phyloP scores from a whole-genome alignment of 2,888 invertebrate genomes.

The Dromius quadrimaculatus region DNA sequence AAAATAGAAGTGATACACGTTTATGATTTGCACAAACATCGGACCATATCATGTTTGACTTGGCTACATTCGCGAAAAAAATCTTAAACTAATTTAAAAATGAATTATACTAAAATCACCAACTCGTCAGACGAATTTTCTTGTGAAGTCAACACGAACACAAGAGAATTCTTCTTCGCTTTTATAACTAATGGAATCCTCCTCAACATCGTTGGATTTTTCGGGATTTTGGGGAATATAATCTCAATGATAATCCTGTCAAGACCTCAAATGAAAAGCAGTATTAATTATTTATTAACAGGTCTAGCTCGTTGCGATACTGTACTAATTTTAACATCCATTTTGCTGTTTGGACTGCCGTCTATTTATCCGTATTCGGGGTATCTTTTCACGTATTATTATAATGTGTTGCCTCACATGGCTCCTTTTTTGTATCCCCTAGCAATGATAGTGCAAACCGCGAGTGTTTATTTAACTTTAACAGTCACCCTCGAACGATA shows the following conservation, averaged over 20 bases:
- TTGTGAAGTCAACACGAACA: neutral
- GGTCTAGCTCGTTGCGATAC: constrained; percentile 96
- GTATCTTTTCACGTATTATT: constrained; percentile 81
- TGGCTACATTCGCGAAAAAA: constrained; percentile 45
- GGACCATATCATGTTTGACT: constrained; percentile 34
- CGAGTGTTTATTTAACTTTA: constrained; percentile 91
- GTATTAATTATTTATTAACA: constrained; percentile 93
- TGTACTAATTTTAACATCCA: constrained; percentile 86
- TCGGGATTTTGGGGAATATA: constrained; percentile 90
- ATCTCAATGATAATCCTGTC: constrained; percentile 92
- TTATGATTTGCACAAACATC: neutral
- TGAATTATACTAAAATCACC: neutral
- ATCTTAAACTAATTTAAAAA: neutral
- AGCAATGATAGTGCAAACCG: constrained; percentile 90
- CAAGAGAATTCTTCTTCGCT: constrained; percentile 16
- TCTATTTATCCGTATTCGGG: constrained; percentile 88
- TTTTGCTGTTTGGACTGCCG: constrained; percentile 88
- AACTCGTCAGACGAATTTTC: neutral
- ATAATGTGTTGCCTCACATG: constrained; percentile 83
- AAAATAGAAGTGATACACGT: neutral
- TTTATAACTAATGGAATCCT: constrained; percentile 67
- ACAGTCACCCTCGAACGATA: constrained; percentile 94
- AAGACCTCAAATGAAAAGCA: constrained; percentile 94
- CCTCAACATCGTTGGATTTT: constrained; percentile 82
- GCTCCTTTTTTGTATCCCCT: constrained; percentile 85